Base-by-base conservation (phyloP, 1,140 invertebrate species). In the Catajapyx aquilonaris region DNA sequence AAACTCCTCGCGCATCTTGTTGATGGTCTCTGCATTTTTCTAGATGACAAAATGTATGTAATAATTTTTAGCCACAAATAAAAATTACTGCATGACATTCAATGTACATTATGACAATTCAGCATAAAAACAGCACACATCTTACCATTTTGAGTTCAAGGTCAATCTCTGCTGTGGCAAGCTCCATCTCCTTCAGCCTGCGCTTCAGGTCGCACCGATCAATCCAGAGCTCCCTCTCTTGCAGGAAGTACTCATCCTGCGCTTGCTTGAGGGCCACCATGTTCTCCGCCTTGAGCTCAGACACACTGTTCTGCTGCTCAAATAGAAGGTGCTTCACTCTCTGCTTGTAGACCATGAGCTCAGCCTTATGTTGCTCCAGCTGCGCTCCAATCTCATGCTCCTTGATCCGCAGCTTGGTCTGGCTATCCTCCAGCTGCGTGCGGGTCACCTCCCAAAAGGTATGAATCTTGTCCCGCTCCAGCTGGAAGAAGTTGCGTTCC, bases 361-460 rank as follows among this genome's bases (percentile, higher is more conserved):
- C 76, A 15, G 72, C 69, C 50, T 90, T 79, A 48, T 90, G 84
- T 48, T 79, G 71, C 51, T 90, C 81, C 49, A 76, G 70, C 0
- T 73, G 64, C 55, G 87, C 79, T 60, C 88, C 85, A 43, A 86
- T 77, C 43, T 86, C 81, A 46, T 81, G 65, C 50, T 91, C 83
- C 59, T 81, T 86, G 50, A 79, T 76, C 48, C 69, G 70, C 46
- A 75, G 49, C 38, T 62, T 54, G 11, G 78, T 73, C 52, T 73
- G 72, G 18, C 70, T 71, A 60, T 90, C 83, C 41, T 86, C 74
- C 5, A 88, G 54, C 52, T 88, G 78, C 45, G 76, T 70, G 45
- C 78, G 68, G 1, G 81, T 81, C 32, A 87, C 81, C 55, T 94
- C 86, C 87, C 87, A 94, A 57, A 91, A 91, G 20, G 81, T 85